Evolutionary conservation across 2,113 vertebrate species (phyloP).

Genomic region (Rattus rattus): DNA sequence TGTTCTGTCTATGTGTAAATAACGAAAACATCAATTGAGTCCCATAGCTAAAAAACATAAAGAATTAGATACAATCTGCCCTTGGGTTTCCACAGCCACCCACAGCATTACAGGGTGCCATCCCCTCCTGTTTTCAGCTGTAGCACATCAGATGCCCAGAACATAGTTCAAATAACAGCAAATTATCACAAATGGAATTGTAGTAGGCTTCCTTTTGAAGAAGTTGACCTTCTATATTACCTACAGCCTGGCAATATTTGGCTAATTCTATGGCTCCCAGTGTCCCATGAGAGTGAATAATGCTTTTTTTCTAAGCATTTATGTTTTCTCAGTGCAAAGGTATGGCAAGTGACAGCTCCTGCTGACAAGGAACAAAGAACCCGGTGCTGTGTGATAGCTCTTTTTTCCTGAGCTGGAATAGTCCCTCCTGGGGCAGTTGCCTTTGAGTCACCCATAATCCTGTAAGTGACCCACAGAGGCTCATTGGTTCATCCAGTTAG

Average conservation of each 20-base stretch:
- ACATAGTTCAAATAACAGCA: not conserved
- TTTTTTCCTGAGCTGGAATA: not conserved
- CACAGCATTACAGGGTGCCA: not conserved
- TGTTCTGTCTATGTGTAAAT: not conserved
- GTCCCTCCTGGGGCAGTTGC: not conserved
- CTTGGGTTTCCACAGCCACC: not conserved
- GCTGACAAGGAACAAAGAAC: accelerated
- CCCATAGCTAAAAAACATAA: not conserved
- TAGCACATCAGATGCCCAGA: too few relatives aligned
- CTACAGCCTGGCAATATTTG: not conserved
- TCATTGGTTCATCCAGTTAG: not conserved
- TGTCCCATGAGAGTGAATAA: not conserved
- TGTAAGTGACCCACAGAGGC: not conserved
- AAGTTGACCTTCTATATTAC: not conserved
- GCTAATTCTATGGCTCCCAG: too few relatives aligned
- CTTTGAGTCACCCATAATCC: not conserved
- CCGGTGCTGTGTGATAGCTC: not conserved
- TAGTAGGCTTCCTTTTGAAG: not conserved
- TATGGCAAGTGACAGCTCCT: too few relatives aligned
- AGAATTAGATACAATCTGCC: not conserved
- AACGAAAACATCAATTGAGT: not conserved
- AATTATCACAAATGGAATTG: not conserved
- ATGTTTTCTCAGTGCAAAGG: not conserved
- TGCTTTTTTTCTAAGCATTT: not conserved
- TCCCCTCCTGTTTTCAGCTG: not conserved